Percentiles rank a stretch among this genome's conserved stretches.
Conservation (phyloP, 2,888 invertebrate genomes). For the Lissonota sp. region DNA sequence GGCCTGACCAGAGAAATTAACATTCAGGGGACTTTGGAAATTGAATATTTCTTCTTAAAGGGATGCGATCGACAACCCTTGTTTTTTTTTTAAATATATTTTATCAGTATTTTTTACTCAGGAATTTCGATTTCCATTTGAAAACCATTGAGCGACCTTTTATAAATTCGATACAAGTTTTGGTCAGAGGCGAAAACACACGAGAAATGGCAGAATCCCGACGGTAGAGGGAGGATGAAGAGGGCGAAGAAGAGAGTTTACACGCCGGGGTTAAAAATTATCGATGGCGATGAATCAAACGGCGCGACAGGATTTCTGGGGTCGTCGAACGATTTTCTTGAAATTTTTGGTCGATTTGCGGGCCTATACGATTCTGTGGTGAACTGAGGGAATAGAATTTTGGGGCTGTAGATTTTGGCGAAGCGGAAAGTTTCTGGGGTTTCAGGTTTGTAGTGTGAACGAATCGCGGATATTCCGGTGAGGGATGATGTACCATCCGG, state of each 20-base stretch:
- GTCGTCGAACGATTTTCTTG: slow-evolving; percentile 77
- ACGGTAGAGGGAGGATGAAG: slow-evolving; percentile 20
- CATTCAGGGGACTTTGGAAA: no score
- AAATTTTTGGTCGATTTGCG: slow-evolving; percentile 76
- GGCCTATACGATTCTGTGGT: slow-evolving; percentile 46
- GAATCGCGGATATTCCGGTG: slow-evolving; percentile 74
- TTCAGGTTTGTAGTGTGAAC: slow-evolving; percentile 39
- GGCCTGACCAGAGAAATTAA: not conserved
- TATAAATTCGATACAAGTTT: no score
- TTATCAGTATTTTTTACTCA: no score
- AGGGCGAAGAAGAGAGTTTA: slow-evolving; percentile 60
- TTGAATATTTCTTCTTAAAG: no score
- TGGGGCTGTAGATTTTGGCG: slow-evolving; percentile 56
- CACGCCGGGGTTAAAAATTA: slow-evolving; percentile 76
- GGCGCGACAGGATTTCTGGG: slow-evolving; percentile 62
- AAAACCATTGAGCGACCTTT: no score
- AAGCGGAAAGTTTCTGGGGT: slow-evolving; percentile 49
- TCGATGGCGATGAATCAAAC: slow-evolving; percentile 78
- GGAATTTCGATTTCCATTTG: no score
- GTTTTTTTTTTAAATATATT: no score
- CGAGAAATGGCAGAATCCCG: no score
- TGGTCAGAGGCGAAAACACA: no score
- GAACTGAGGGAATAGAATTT: slow-evolving; percentile 29
- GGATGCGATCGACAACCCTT: no score
- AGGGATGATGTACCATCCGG: slow-evolving; percentile 71